These are phyloP conservation scores for Branchipolynoe longqiensis DNA, from an alignment of 2,888 invertebrate genomes.

Conservation along the genomic window DNA sequence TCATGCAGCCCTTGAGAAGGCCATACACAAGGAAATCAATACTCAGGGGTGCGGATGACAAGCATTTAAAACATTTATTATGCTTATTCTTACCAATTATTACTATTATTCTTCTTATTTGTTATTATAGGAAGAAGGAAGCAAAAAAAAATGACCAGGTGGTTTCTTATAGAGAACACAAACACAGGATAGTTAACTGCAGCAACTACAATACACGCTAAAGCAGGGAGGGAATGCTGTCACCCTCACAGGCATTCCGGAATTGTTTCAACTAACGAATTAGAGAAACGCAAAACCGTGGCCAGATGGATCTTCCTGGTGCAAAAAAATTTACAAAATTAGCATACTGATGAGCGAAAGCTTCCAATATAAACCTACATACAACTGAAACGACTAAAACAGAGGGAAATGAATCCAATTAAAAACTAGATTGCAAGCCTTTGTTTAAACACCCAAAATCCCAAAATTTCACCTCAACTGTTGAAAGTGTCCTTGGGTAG, in stretches of 20 bases:
- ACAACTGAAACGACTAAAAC: slow-evolving; percentile 41
- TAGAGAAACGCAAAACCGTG: slow-evolving; percentile 45
- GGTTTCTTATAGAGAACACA: slow-evolving; percentile 31
- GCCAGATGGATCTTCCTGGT: slow-evolving; percentile 36
- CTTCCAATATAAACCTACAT: slow-evolving; percentile 18
- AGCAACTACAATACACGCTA: slow-evolving; percentile 29
- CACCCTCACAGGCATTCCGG: slow-evolving; percentile 5
- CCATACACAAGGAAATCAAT: slow-evolving; percentile 15
- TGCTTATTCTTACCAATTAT: no score
- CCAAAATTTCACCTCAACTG: slow-evolving; percentile 52
- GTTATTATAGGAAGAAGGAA: slow-evolving; percentile 16
- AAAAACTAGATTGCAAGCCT: slow-evolving; percentile 49
- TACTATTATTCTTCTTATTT: no score
- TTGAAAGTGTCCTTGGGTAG: slow-evolving; percentile 21
- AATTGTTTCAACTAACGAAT: not conserved
- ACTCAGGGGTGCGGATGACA: slow-evolving; percentile 31
- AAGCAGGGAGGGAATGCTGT: slow-evolving; percentile 17
- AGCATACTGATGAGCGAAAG: slow-evolving; percentile 33
- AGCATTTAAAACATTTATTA: slow-evolving; percentile 13
- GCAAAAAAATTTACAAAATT: slow-evolving; percentile 28
- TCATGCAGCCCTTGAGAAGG: slow-evolving; percentile 17
- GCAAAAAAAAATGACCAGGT: slow-evolving; percentile 40
- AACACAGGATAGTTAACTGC: slow-evolving; percentile 23
- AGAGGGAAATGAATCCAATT: slow-evolving; percentile 32
- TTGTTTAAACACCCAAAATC: slow-evolving; percentile 32